Conservation (phyloP, 1,140 invertebrate species). For the Habropoda laboriosa region DNA sequence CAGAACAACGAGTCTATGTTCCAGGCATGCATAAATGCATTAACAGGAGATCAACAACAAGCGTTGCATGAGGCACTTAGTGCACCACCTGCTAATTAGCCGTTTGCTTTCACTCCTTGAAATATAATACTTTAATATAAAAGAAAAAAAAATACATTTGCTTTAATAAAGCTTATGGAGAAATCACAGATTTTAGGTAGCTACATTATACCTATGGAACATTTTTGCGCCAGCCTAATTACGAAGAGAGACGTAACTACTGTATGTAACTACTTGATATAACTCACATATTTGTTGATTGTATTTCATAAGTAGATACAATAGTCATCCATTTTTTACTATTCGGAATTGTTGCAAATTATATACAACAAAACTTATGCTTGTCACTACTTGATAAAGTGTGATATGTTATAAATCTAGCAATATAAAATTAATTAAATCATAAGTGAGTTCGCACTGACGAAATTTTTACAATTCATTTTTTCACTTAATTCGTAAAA, state of each 20-base stretch:
- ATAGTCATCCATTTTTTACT: conserved; percentile 50
- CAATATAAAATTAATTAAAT: conserved; percentile 51
- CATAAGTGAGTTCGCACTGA: conserved; percentile 62
- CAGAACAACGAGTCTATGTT: conserved; percentile 91
- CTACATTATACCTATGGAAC: conserved; percentile 69
- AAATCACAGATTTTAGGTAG: conserved; percentile 75
- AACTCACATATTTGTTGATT: conserved; percentile 65
- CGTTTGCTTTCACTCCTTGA: conserved; percentile 38
- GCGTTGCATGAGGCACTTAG: conserved; percentile 88
- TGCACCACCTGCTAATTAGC: conserved; percentile 70
- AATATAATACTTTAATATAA: conserved; percentile 65
- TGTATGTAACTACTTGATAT: conserved; percentile 69
- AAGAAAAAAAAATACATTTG: conserved; percentile 59
- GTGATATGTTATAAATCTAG: conserved; percentile 34
- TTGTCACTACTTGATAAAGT: conserved; percentile 38
- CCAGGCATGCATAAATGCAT: conserved; percentile 88
- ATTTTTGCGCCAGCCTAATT: conserved; percentile 69
- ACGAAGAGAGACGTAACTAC: conserved; percentile 45
- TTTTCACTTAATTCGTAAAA: neutral
- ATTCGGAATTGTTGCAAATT: conserved; percentile 54
- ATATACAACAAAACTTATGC: conserved; percentile 43
- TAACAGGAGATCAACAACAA: conserved; percentile 91
- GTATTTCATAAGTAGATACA: conserved; percentile 51
- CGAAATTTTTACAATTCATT: conserved; percentile 47
- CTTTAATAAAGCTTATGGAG: conserved; percentile 65